Evolutionary conservation across 2,888 invertebrate genomes (phyloP), one percentile per base, ranked within the genome.

Genomic region (Cataglyphis altisquamis): DNA sequence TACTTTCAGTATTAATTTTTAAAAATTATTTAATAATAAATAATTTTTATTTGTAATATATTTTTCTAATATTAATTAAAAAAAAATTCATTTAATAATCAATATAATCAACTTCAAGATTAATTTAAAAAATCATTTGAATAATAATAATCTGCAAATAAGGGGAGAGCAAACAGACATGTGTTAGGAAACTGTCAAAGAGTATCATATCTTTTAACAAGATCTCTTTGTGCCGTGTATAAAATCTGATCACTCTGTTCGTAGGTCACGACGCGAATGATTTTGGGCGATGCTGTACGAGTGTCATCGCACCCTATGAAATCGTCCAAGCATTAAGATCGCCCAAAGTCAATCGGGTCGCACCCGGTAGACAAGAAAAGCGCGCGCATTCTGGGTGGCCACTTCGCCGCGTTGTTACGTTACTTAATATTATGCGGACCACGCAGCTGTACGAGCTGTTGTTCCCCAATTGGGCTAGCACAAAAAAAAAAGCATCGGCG

Each of bases 401-500:
- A 88, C 91, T 91, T 93, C 90, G 90, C 90, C 89, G n/a, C n/a
- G 3, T 8, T n/a, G 88, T 91, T 92, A 88, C 90, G 89, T 91
- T 52, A 91, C 91, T 91, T 92, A 92, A 93, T 92, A 91, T 93
- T 93, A 93, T 93, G 92, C 93, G 90, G 91, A 88, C 84, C 89
- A 85, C 90, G 89, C 91, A 90, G 88, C 91, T 86, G 85, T 90
- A 91, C 87, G 80, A 87, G 87, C 89, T 52, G 48, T 52, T 52
- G 87, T 87, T 88, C 90, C 48, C 88, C 89, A 89, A 91, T 93
- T 92, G 92, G 91, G 36, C 77, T 72, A 77, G 86, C 78, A 64
- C 81, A 80, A 84, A 88, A 84, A 77, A 29, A 45, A 84, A 77
- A 29, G 39, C n/a, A 10, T 25, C 29, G 73, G 36, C 52, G 63